Evolutionary conservation across 2,113 vertebrate genomes (phyloP).

Genomic region (Pseudorhombus dupliciocellatus): DNA sequence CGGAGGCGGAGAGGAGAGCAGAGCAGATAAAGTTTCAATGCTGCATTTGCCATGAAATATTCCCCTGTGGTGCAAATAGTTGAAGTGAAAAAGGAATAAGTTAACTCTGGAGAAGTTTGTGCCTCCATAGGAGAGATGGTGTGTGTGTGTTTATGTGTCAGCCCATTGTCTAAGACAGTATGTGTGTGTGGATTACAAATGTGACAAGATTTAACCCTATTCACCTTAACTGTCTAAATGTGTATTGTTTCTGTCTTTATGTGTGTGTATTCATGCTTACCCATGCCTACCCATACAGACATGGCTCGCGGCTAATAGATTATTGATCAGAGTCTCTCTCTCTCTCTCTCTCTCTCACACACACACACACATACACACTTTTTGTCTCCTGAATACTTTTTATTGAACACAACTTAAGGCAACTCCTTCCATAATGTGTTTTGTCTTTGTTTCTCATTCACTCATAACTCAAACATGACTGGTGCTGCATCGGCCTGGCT

Average conservation of each 20-base stretch:
- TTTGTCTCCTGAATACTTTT: not conserved
- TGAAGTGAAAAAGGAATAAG: slow-evolving; percentile 44
- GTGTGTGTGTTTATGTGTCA: not conserved
- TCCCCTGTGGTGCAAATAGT: slow-evolving; percentile 51
- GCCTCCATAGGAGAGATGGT: slow-evolving; percentile 5
- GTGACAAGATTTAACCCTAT: slow-evolving; percentile 12
- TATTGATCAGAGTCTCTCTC: slow-evolving; percentile 54
- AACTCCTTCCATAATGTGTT: not conserved
- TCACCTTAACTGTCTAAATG: not conserved
- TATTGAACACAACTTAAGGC: slow-evolving; percentile 13
- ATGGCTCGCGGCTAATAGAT: slow-evolving; percentile 48
- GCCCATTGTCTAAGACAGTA: not conserved
- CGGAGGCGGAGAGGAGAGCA: slow-evolving; percentile 27
- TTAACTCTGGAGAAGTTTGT: slow-evolving; percentile 51
- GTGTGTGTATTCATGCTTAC: slow-evolving; percentile 16
- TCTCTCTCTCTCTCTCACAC: no score
- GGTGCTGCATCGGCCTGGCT: not conserved
- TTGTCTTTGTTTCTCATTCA: not conserved
- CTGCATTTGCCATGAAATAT: slow-evolving; percentile 65
- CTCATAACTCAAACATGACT: not conserved
- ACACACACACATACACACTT: not conserved
- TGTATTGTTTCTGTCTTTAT: not conserved
- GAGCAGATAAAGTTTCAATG: slow-evolving; percentile 59
- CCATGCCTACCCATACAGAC: slow-evolving; percentile 21
- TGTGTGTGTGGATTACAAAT: slow-evolving; percentile 3